These are phyloP conservation scores for Epinephelus awoara DNA, from an alignment of 2,797 vertebrate genomes.

Conservation along the genomic window DNA sequence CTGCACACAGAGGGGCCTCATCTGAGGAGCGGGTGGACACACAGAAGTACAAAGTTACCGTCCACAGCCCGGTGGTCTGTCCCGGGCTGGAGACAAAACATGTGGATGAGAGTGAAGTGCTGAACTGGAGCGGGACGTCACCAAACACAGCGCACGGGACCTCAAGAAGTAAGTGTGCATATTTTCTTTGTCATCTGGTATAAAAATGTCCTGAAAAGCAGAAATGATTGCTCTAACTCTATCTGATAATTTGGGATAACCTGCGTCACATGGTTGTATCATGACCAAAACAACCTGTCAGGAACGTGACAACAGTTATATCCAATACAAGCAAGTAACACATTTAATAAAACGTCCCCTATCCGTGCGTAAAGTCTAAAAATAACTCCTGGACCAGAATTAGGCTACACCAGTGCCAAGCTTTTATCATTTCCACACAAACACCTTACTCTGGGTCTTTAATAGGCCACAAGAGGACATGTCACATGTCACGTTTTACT, in stretches of 20 bases:
- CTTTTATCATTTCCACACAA: neutral
- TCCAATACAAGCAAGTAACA: neutral
- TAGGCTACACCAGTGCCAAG: neutral
- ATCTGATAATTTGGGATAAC: neutral
- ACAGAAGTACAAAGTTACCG: slow-evolving; percentile 37
- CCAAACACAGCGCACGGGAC: slow-evolving; percentile 73
- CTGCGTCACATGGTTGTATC: neutral
- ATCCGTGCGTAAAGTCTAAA: slow-evolving; percentile 7
- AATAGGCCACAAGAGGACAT: neutral
- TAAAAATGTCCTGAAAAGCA: neutral
- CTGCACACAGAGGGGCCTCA: slow-evolving; percentile 48
- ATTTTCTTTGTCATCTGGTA: neutral
- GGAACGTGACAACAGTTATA: neutral
- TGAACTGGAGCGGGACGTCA: slow-evolving; percentile 81
- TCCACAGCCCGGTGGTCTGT: slow-evolving; percentile 30
- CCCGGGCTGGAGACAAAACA: slow-evolving; percentile 56
- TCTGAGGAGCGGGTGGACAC: slow-evolving; percentile 33
- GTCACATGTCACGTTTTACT: slow-evolving; percentile 2
- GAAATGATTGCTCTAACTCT: neutral
- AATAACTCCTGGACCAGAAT: neutral
- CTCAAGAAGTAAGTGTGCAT: slow-evolving; percentile 85
- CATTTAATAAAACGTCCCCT: neutral
- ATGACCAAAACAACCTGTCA: neutral
- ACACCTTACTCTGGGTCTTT: neutral
- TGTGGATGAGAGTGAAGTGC: slow-evolving; percentile 59